These are phyloP conservation scores for Labia minor DNA, from an alignment of 2,888 invertebrate genomes.

Conservation along the genomic window DNA sequence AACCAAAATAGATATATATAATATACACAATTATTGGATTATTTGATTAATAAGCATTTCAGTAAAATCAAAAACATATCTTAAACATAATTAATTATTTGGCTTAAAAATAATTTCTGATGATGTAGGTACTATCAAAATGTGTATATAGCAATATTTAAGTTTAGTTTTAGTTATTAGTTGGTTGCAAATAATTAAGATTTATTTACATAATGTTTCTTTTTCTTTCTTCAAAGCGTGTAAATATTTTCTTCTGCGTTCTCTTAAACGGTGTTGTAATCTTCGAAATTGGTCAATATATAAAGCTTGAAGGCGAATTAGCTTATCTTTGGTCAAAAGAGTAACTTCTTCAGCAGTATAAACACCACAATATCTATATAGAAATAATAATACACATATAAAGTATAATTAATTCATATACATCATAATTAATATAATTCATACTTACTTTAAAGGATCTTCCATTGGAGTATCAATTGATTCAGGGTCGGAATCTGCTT, in stretches of 20 bases:
- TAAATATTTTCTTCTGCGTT: conserved; percentile 62
- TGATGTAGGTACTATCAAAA: too few relatives aligned
- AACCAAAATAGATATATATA: too few relatives aligned
- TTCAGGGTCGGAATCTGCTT: conserved; percentile 63
- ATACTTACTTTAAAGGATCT: conserved; percentile 59
- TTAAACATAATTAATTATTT: too few relatives aligned
- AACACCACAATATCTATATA: conserved; percentile 69
- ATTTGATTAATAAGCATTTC: too few relatives aligned
- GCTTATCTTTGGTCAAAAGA: conserved; percentile 59
- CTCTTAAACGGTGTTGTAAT: conserved; percentile 57
- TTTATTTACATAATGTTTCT: conserved; percentile 58
- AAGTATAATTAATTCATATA: neutral
- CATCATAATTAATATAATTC: conserved; percentile 15
- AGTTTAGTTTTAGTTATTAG: too few relatives aligned
- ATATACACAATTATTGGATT: too few relatives aligned
- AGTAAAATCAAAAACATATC: too few relatives aligned
- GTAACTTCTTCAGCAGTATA: conserved; percentile 83
- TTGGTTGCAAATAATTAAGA: too few relatives aligned
- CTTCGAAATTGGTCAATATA: conserved; percentile 75
- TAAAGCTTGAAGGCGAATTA: conserved; percentile 63
- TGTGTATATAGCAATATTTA: too few relatives aligned
- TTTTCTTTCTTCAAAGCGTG: conserved; percentile 62
- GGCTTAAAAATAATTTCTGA: too few relatives aligned
- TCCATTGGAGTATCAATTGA: conserved; percentile 66
- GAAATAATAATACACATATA: conserved; percentile 24